A percentile compares a stretch with the other conserved stretches of the same genome.
phyloP scores from a whole-genome alignment of 2,797 vertebrate genomes.

The Protonibea diacanthus region DNA sequence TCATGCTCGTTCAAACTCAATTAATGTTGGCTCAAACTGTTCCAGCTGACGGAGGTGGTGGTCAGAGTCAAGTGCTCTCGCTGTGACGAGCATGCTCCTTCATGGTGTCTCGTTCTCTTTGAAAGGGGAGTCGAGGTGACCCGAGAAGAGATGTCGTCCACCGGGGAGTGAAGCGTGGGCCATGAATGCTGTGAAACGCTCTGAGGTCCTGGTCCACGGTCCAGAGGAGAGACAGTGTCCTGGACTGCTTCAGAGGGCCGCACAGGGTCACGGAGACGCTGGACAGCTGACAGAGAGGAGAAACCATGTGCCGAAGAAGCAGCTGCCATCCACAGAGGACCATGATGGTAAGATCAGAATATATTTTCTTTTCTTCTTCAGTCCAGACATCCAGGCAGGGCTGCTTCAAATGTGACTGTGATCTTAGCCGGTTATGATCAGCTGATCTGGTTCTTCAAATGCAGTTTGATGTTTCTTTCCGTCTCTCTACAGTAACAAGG shows the following conservation, averaged over 20 bases:
- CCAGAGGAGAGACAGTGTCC: conserved; percentile 55
- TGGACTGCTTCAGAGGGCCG: conserved; percentile 69
- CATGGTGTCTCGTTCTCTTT: conserved; percentile 44
- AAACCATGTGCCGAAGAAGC: conserved; percentile 57
- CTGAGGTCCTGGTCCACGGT: conserved; percentile 58
- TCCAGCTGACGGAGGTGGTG: conserved; percentile 43
- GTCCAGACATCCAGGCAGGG: background rate
- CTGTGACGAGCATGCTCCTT: conserved; percentile 29
- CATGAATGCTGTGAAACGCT: conserved; percentile 83
- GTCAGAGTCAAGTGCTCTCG: conserved; percentile 33
- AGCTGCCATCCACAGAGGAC: conserved; percentile 56
- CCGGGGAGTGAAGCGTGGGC: conserved; percentile 65
- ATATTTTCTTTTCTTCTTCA: background rate
- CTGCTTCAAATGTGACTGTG: background rate
- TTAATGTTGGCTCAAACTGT: conserved; percentile 48
- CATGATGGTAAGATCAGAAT: conserved; percentile 80
- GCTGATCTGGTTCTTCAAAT: background rate
- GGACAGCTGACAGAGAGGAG: conserved; percentile 57
- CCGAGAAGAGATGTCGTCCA: conserved; percentile 61
- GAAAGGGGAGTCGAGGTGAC: conserved; percentile 70
- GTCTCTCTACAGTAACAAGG: too few species aligned
- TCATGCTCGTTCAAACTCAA: conserved; percentile 61
- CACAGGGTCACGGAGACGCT: conserved; percentile 56
- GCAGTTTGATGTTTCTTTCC: background rate
- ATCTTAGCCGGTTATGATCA: background rate